These are phyloP conservation scores for Fratercula arctica DNA, from an alignment of 2,797 vertebrate genomes.

Conservation along the genomic window DNA sequence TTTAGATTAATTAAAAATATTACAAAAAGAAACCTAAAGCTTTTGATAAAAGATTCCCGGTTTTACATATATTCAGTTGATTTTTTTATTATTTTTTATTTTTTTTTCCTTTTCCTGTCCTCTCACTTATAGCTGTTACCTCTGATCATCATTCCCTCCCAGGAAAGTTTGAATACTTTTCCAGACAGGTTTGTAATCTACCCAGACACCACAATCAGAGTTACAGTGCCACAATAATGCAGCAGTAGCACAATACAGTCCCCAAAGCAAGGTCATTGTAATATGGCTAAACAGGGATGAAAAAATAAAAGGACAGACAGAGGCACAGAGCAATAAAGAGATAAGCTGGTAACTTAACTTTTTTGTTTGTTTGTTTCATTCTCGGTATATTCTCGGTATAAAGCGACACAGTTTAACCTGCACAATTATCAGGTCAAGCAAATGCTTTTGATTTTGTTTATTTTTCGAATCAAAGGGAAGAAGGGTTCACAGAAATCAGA, in stretches of 20 bases:
- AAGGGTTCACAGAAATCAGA: not conserved
- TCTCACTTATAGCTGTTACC: not conserved
- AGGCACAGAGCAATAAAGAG: not conserved
- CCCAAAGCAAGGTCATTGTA: not conserved
- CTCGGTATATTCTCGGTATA: not conserved
- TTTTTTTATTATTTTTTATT: too few relatives aligned
- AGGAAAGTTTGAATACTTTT: not conserved
- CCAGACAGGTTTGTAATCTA: not conserved
- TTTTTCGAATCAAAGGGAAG: not conserved
- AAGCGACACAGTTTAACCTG: not conserved
- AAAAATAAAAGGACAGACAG: not conserved
- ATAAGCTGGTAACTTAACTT: not conserved
- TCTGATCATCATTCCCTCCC: not conserved
- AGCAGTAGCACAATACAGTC: not conserved
- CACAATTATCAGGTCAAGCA: not conserved
- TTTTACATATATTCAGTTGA: not conserved
- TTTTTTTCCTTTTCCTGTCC: not conserved
- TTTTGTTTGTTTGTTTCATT: not conserved
- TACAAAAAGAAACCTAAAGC: not conserved
- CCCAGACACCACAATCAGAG: not conserved
- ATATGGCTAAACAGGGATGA: not conserved
- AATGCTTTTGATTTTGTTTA: not conserved
- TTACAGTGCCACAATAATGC: accelerated
- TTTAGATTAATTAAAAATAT: not conserved
- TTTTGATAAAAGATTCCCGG: not conserved